phyloP scores from a whole-genome alignment of 2,113 vertebrate species.

The Ictalurus furcatus region DNA sequence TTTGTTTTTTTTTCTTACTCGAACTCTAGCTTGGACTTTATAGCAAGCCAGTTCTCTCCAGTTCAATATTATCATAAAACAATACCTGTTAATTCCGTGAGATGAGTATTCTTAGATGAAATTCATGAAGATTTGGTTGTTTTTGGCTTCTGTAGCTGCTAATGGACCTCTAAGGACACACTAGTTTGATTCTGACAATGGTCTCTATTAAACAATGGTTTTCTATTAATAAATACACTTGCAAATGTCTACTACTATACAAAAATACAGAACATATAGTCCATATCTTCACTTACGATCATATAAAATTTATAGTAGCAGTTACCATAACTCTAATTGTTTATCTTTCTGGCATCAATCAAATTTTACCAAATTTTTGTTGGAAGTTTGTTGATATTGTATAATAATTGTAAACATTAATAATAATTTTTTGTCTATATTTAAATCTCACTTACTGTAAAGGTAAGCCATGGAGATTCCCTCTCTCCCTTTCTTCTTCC shows the following conservation, averaged over 20 bases:
- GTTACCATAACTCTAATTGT: background rate
- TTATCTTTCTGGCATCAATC: background rate
- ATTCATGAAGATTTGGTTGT: constrained; percentile 58
- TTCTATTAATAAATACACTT: background rate
- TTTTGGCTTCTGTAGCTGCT: background rate
- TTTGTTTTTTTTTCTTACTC: too few relatives aligned
- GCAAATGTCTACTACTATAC: background rate
- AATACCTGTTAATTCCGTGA: background rate
- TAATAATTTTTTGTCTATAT: background rate
- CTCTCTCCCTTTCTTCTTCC: constrained; percentile 47
- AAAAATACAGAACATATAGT: background rate
- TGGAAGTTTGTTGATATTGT: background rate
- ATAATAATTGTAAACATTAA: background rate
- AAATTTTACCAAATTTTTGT: background rate
- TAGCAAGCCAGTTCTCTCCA: background rate
- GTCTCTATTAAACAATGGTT: background rate
- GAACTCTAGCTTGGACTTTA: background rate
- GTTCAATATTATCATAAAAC: background rate
- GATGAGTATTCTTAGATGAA: background rate
- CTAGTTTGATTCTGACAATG: background rate
- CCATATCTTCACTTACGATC: background rate
- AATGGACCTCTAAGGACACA: background rate
- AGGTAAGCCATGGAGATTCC: background rate
- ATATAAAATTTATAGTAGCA: background rate
- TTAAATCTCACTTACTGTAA: constrained; percentile 9